Percentiles rank a stretch among this genome's conserved stretches.
These are phyloP conservation scores for Silvanus unidentatus DNA, from an alignment of 2,888 invertebrate genomes.

Conservation along the genomic window DNA sequence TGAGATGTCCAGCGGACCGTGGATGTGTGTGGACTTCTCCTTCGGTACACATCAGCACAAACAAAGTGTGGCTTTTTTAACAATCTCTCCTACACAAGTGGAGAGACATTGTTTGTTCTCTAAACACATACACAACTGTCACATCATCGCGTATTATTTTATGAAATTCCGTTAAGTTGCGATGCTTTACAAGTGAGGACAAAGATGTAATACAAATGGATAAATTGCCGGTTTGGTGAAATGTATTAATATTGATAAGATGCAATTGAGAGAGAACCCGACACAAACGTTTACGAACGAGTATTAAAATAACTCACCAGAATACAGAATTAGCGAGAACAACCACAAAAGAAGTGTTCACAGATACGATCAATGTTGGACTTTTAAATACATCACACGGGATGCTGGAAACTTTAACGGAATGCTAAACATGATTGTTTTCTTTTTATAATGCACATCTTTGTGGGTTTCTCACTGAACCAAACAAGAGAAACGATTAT, in stretches of 20 bases:
- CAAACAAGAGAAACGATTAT: too few species aligned
- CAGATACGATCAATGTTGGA: not conserved
- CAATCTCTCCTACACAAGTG: not conserved
- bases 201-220: too few species aligned
- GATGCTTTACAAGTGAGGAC: too few species aligned
- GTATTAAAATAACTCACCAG: too few species aligned
- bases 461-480: not conserved
- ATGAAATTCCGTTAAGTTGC: too few species aligned
- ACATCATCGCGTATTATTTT: not conserved
- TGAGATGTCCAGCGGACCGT: slow-evolving; percentile 25
- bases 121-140: too few species aligned
- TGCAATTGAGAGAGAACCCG: not conserved
- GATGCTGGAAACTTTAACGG: slow-evolving; percentile 1
- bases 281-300: too few species aligned
- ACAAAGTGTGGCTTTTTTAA: not conserved
- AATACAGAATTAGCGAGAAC: too few species aligned
- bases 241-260: slow-evolving; percentile 6
- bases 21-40: slow-evolving; percentile 12
- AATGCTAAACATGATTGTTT: not conserved
- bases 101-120: too few species aligned
- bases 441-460: not conserved
- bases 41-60: slow-evolving; percentile 1
- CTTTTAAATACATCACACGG: not conserved
- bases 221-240: too few species aligned
- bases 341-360: not conserved